Conservation (phyloP, 2,797 vertebrate genomes). For the Vultur gryphus region DNA sequence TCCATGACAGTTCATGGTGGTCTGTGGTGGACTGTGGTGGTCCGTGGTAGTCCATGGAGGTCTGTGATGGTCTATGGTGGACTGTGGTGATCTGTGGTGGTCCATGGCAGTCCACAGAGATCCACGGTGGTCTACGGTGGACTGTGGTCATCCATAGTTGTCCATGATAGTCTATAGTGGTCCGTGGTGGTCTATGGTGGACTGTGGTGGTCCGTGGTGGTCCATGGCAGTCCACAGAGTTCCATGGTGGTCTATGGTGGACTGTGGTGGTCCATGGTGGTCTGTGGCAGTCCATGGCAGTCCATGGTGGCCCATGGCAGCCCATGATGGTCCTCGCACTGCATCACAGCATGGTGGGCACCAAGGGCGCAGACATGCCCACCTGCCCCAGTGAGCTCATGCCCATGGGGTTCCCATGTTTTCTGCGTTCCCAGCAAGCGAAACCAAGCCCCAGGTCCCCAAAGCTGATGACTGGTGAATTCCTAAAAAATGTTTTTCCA, state of each 20-base stretch:
- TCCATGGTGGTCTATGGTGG: background rate
- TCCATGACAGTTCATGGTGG: background rate
- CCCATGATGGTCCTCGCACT: too few relatives aligned
- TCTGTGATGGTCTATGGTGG: too few relatives aligned
- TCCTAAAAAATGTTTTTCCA: background rate
- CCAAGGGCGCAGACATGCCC: background rate
- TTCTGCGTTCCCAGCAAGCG: background rate
- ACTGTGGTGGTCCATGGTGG: background rate
- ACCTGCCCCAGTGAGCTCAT: accelerated
- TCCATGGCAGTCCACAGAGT: too few relatives aligned
- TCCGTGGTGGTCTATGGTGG: background rate
- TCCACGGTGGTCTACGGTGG: background rate
- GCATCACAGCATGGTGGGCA: background rate
- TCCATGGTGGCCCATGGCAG: too few relatives aligned
- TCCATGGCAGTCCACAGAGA: too few relatives aligned
- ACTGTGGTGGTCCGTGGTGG: background rate
- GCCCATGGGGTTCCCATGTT: background rate
- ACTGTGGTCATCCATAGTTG: background rate
- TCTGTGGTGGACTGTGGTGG: too few relatives aligned
- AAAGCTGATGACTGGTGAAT: background rate
- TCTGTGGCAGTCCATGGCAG: background rate
- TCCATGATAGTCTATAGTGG: background rate
- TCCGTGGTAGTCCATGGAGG: accelerated
- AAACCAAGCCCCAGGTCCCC: background rate
- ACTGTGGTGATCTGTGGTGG: background rate